phyloP scores from a whole-genome alignment of 2,113 vertebrate genomes.

The Eonycteris spelaea region DNA sequence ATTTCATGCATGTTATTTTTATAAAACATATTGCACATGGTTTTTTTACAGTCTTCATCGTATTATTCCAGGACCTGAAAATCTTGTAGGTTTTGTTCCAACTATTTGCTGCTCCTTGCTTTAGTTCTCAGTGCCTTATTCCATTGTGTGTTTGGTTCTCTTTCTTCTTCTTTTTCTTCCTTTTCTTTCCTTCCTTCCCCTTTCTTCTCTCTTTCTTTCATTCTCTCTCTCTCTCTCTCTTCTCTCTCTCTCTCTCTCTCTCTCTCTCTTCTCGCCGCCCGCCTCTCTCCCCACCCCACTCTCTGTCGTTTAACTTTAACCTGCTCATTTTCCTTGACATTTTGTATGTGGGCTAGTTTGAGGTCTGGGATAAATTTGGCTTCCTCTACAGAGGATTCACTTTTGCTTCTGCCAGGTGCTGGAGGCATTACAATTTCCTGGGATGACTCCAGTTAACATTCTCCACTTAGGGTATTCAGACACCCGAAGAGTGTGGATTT shows the following conservation, averaged over 20 bases:
- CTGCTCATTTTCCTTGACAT: background rate
- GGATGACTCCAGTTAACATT: background rate
- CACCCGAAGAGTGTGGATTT: background rate
- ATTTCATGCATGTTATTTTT: background rate
- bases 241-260: too few relatives aligned
- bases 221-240: accelerated
- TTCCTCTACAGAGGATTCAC: background rate
- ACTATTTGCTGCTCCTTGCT: background rate
- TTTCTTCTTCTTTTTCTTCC: too few relatives aligned
- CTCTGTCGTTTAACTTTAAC: background rate
- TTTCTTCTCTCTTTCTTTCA: too few relatives aligned
- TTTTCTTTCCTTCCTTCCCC: background rate
- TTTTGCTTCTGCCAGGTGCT: background rate
- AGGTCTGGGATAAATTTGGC: background rate
- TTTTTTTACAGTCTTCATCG: background rate
- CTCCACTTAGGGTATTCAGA: background rate
- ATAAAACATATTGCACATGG: background rate
- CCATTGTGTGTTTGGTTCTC: background rate
- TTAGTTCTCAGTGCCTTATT: background rate
- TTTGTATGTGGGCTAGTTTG: background rate
- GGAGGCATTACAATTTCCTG: background rate
- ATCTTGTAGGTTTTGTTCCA: background rate
- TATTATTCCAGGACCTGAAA: background rate
- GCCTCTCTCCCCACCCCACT: too few relatives aligned
- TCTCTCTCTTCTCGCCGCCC: background rate